Evolutionary conservation across 2,797 vertebrate species (phyloP).

Genomic region (Chaunax sp.): DNA sequence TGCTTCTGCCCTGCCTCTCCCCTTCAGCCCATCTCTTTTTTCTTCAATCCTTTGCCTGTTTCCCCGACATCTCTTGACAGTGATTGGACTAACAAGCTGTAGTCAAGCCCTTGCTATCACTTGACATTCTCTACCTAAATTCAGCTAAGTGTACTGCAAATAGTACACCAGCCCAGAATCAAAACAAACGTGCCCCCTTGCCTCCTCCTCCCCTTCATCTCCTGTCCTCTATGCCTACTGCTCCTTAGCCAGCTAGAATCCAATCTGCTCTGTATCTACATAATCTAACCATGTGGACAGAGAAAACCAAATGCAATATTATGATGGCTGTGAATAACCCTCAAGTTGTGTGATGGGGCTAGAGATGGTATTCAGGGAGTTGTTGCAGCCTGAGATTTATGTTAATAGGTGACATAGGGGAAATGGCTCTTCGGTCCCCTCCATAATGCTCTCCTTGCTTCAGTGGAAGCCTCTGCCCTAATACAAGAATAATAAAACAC

Average conservation of each 20-base stretch:
- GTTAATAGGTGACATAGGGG: conserved; percentile 52
- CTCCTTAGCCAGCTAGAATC: conserved; percentile 34
- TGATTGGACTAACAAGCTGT: conserved; percentile 61
- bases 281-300: conserved; percentile 35
- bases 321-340: conserved; percentile 39
- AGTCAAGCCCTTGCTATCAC: conserved; percentile 23
- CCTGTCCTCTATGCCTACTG: background rate
- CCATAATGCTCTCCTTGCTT: conserved; percentile 25
- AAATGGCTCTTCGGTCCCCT: conserved; percentile 33
- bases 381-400: conserved; percentile 58
- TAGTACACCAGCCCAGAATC: conserved; percentile 23
- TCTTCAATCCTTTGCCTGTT: conserved; percentile 7
- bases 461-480: conserved; percentile 30
- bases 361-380: conserved; percentile 35
- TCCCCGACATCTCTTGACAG: conserved; percentile 38
- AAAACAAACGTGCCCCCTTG: conserved; percentile 33
- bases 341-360: conserved; percentile 31
- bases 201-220: conserved; percentile 13
- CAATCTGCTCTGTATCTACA: conserved; percentile 37
- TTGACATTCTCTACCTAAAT: conserved; percentile 43
- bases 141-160: conserved; percentile 20
- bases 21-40: conserved; percentile 15
- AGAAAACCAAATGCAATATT: conserved; percentile 41
- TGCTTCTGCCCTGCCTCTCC: conserved; percentile 16
- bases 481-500: conserved; percentile 48